Evolutionary conservation across 2,113 vertebrate genomes (phyloP).

Genomic region (Pedetes capensis): DNA sequence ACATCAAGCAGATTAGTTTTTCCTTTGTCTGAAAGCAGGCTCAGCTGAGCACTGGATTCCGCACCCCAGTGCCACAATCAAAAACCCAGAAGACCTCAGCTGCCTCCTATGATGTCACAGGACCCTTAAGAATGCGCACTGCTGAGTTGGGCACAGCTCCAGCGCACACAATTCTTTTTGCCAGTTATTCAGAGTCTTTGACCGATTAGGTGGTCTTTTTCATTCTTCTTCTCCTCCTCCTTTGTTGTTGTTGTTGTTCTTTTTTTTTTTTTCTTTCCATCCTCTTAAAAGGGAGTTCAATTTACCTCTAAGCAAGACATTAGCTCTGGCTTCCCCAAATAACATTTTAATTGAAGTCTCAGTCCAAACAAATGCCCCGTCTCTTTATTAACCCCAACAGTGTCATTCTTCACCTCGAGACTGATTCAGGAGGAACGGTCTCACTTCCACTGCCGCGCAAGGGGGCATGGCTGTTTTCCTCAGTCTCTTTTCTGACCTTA

Average conservation of each 20-base stretch:
- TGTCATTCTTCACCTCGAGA: conserved; percentile 82
- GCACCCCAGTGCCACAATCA: conserved; percentile 52
- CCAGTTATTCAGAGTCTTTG: conserved; percentile 67
- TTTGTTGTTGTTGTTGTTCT: neutral
- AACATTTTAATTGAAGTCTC: conserved; percentile 79
- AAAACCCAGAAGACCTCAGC: conserved; percentile 63
- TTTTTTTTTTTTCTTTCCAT: neutral
- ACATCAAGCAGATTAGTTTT: conserved; percentile 9
- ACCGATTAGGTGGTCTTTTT: conserved; percentile 72
- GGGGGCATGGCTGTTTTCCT: conserved; percentile 82
- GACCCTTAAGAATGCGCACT: conserved; percentile 63
- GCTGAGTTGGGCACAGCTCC: conserved; percentile 61
- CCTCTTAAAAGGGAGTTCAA: conserved; percentile 63
- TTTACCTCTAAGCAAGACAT: conserved; percentile 69
- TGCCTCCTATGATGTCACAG: conserved; percentile 65
- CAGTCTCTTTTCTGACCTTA: conserved; percentile 84
- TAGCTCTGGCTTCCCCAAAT: conserved; percentile 68
- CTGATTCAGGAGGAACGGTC: conserved; percentile 79
- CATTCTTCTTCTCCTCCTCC: neutral
- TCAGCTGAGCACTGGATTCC: conserved; percentile 54
- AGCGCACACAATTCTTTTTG: conserved; percentile 68
- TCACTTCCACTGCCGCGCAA: conserved; percentile 77
- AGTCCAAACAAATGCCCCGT: conserved; percentile 73
- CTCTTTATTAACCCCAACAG: conserved; percentile 84
- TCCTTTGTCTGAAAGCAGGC: conserved; percentile 61